Conservation (phyloP, 2,113 vertebrate genomes). For the Pogonocichla stellata region DNA sequence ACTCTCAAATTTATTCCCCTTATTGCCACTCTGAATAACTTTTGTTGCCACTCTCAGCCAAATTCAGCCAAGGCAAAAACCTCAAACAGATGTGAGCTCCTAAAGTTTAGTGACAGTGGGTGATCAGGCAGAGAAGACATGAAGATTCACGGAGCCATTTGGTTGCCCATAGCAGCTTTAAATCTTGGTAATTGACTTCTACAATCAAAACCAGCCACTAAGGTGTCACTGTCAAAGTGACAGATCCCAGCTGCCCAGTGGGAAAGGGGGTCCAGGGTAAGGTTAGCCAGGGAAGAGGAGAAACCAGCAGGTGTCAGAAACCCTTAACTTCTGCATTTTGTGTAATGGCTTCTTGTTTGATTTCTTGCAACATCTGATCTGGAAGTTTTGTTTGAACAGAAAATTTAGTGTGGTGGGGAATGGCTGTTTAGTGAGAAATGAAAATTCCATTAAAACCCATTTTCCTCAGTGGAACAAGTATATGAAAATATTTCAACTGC, state of each 20-base stretch:
- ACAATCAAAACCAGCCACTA: neutral
- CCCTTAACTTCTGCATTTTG: neutral
- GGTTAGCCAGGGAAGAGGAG: neutral
- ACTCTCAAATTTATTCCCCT: neutral
- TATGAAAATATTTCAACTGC: neutral
- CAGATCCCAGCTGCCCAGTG: rapidly evolving
- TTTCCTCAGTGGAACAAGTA: neutral
- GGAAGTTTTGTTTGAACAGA: neutral
- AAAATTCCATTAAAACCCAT: neutral
- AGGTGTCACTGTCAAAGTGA: neutral
- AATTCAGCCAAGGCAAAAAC: neutral
- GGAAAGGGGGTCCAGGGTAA: neutral
- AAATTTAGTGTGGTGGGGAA: neutral
- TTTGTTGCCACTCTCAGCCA: neutral
- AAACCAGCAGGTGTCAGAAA: neutral
- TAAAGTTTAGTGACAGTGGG: neutral
- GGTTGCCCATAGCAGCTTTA: neutral
- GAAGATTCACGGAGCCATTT: neutral
- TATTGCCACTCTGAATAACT: neutral
- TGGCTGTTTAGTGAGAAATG: neutral
- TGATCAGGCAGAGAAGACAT: neutral
- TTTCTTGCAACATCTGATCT: neutral
- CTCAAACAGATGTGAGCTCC: neutral
- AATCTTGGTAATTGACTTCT: neutral
- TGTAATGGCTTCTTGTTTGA: neutral